Percentiles rank a stretch among this genome's conserved stretches.
phyloP scores from a whole-genome alignment of 2,888 invertebrate species.

The Orthosia gracilis region DNA sequence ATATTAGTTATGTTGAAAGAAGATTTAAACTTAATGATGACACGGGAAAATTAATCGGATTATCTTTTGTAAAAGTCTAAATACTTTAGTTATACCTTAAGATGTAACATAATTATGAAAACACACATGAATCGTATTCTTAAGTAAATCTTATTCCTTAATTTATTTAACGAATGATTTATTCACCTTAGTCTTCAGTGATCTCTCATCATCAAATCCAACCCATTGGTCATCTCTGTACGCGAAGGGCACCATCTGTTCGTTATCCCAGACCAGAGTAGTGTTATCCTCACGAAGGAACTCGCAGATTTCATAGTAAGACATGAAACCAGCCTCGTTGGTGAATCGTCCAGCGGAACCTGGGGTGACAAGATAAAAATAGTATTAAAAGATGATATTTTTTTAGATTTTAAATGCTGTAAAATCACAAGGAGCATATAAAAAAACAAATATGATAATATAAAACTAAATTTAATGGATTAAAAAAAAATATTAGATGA shows the following conservation, averaged over 20 bases:
- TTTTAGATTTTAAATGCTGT: not conserved
- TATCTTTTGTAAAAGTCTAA: too few species aligned
- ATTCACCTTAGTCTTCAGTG: constrained; percentile 95
- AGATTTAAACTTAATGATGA: too few species aligned
- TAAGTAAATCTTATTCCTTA: too few species aligned
- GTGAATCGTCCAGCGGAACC: constrained; percentile 96
- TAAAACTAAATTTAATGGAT: too few species aligned
- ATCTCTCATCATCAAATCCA: constrained; percentile 98
- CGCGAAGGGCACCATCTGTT: constrained; percentile 98
- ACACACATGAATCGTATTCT: too few species aligned
- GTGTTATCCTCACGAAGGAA: constrained; percentile 97
- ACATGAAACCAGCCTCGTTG: constrained; percentile 98
- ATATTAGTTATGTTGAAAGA: not conserved
- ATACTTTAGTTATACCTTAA: too few species aligned
- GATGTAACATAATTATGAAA: too few species aligned
- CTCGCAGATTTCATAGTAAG: constrained; percentile 98
- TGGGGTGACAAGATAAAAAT: constrained; percentile 55
- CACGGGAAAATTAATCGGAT: too few species aligned
- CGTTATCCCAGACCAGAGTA: constrained; percentile 98
- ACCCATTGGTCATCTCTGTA: constrained; percentile 98
- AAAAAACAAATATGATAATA: too few species aligned
- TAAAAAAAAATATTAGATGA: too few species aligned
- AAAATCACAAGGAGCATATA: too few species aligned
- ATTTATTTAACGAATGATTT: too few species aligned
- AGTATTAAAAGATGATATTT: not conserved